Base-by-base conservation (phyloP, 1,140 invertebrate species). In the Aphis gossypii region DNA sequence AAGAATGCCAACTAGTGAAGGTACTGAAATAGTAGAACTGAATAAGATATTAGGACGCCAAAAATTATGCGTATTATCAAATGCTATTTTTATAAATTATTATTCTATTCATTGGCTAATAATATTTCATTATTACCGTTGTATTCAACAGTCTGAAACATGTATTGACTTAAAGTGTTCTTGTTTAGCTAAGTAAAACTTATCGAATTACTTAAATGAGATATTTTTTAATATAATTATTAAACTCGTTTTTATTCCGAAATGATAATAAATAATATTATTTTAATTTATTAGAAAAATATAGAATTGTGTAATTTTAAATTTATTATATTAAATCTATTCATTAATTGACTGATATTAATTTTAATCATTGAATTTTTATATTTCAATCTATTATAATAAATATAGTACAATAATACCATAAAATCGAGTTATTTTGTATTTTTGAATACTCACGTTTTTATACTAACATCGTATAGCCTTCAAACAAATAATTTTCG, bases 31-130 rank as follows among this genome's bases (percentile, higher is more conserved):
- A 88, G 86, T 88, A 48, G 46, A 35, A 11, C 18, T 88, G 30
- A 51, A 23, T 30, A 88, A 30, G 30, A n/a, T 46, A 88, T 51
- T 51, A 48, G 30, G 9, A 88, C 44, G 23, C 30, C 30, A 76
- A 88, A 51, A 88, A 48, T 88, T 30, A 48, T 48, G 18, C 46
- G n/a, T 48, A 48, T 51, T 48, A 51, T 88, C 30, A 18, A 88
- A 88, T 46, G 46, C 18, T 88, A 88, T 48, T 88, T 88, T 48
- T 88, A 51, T 88, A 88, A 88, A 88, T 88, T 88, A 88, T 88
- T 88, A 46, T 88, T 88, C 30, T 88, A 48, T 51, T 48, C 44
- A 88, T 88, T 88, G 18, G 86, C 25, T 46, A 46, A 48, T 87
- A 30, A 20, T 87, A 30, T 87, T 86, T 46, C n/a, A 87, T 87